Evolutionary conservation across 2,888 invertebrate species (phyloP).

Genomic region (Idaea straminata): DNA sequence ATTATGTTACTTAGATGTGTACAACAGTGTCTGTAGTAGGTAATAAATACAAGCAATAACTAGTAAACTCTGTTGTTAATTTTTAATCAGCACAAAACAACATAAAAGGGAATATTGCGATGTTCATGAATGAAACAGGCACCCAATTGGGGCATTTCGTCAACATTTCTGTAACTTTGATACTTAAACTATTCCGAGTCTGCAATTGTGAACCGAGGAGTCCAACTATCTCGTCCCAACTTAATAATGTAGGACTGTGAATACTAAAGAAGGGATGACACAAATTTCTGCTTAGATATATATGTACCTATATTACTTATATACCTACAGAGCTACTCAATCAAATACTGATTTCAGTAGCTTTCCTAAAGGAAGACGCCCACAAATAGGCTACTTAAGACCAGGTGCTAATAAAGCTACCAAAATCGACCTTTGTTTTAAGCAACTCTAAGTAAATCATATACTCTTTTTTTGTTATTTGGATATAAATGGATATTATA

Average conservation of each 20-base stretch:
- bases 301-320: background rate
- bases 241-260: conserved; percentile 26
- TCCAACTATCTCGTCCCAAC: conserved; percentile 20
- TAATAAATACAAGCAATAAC: background rate
- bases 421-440: too few relatives aligned
- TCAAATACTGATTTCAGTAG: conserved; percentile 38
- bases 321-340: conserved; percentile 20
- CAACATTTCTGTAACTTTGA: background rate
- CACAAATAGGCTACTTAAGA: too few relatives aligned
- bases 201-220: background rate
- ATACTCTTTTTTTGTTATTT: too few relatives aligned
- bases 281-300: conserved; percentile 36
- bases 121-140: background rate
- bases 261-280: conserved; percentile 39
- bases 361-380: conserved; percentile 9
- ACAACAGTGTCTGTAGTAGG: too few relatives aligned
- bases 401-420: too few relatives aligned
- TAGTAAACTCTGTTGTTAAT: background rate
- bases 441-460: too few relatives aligned
- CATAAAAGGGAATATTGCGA: background rate
- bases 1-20: too few relatives aligned
- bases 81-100: background rate
- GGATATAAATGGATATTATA: too few relatives aligned
- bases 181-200: background rate
- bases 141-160: background rate